A percentile compares a stretch with the other conserved stretches of the same genome.
phyloP scores from a whole-genome alignment of 2,797 vertebrate species.

The Platyrinchus mystaceus region DNA sequence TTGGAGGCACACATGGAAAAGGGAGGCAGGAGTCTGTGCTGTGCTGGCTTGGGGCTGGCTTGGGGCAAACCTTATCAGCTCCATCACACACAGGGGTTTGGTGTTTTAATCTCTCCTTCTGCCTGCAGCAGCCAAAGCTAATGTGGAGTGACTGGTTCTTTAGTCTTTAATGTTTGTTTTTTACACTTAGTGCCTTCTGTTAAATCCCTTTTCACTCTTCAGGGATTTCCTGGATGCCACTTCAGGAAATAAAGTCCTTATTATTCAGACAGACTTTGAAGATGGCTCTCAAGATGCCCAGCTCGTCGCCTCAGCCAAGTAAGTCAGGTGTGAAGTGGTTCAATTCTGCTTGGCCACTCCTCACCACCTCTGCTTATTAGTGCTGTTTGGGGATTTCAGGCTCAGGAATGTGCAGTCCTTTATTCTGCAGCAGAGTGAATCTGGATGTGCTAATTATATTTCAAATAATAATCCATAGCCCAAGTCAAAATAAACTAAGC shows the following conservation, averaged over 20 bases:
- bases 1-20: background rate
- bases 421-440: background rate
- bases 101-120: background rate
- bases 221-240: slow-evolving; percentile 79
- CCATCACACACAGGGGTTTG: background rate
- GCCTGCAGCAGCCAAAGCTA: background rate
- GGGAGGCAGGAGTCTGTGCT: background rate
- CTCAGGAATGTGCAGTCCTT: background rate
- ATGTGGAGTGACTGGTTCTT: background rate
- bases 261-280: slow-evolving; percentile 92
- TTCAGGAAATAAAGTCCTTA: slow-evolving; percentile 80
- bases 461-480: background rate
- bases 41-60: background rate
- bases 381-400: background rate
- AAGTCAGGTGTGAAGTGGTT: slow-evolving; percentile 37
- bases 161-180: background rate
- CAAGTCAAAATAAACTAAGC: background rate
- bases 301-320: slow-evolving; percentile 93
- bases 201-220: slow-evolving; percentile 27
- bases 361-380: background rate
- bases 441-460: background rate
- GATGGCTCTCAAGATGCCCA: slow-evolving; percentile 83
- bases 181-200: background rate
- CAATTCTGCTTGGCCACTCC: background rate
- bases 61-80: fast-evolving